These are phyloP conservation scores for Sinelater perroti DNA, from an alignment of 2,888 invertebrate species.

Conservation along the genomic window DNA sequence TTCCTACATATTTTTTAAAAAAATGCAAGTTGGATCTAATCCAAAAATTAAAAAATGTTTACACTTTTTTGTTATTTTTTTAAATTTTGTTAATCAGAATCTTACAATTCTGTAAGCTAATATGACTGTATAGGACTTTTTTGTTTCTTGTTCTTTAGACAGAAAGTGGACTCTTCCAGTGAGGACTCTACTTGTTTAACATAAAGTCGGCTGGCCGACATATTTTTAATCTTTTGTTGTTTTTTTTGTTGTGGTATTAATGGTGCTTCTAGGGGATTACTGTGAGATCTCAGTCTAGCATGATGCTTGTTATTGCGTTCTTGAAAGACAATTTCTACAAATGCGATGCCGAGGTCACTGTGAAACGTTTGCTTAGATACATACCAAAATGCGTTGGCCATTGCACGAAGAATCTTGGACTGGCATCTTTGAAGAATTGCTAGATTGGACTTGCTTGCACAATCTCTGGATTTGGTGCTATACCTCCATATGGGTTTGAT, in stretches of 20 bases:
- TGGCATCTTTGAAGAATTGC: constrained; percentile 1
- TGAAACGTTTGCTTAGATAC: constrained; percentile 1
- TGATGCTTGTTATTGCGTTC: constrained; percentile 1
- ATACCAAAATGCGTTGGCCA: no score
- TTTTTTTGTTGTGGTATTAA: neutral
- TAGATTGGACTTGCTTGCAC: neutral
- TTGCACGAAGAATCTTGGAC: neutral
- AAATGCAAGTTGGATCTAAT: no score
- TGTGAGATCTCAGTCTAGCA: neutral
- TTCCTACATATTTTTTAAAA: no score
- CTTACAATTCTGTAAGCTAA: neutral
- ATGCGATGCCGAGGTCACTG: neutral
- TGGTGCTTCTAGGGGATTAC: neutral
- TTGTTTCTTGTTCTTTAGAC: no score
- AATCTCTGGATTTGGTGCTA: neutral
- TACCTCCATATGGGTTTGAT: neutral
- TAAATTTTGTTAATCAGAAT: no score
- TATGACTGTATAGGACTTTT: neutral
- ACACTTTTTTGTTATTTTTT: no score
- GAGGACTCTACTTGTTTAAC: no score
- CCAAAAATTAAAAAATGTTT: no score
- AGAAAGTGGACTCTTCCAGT: constrained; percentile 1
- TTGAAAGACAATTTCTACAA: neutral
- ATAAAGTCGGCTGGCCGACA: no score
- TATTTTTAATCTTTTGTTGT: neutral